Evolutionary conservation across 2,113 vertebrate genomes (phyloP), one percentile per base, ranked within the genome.

Genomic region (Saccopteryx leptura): DNA sequence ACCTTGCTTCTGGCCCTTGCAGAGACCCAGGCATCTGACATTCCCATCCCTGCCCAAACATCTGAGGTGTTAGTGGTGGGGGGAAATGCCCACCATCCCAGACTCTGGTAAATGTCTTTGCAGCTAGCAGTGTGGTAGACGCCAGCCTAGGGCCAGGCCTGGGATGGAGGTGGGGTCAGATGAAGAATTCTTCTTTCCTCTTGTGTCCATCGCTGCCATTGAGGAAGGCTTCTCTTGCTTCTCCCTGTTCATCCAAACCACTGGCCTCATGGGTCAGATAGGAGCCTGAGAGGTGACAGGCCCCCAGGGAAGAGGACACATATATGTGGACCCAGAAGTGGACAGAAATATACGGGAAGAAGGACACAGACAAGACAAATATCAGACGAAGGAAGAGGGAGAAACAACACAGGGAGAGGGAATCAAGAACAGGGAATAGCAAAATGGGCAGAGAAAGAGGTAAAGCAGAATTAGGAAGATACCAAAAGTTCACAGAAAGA

Each of bases 261-360:
- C 99, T 99, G 96, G 99, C 99, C 98, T 99, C 99, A 28, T 99
- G 99, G 95, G 99, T 99, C 98, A 99, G 98, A 98, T 99, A 99
- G 88, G 99, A 99, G 87, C 99, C 99, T 99, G 96, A 5, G n/a
- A 81, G 66, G 39, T 61, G 63, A 39, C 65, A 79, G 74, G 74
- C 26, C 58, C 71, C 61, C n/a, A 9, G 48, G 88, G 91, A 82
- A 97, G 65, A 89, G 89, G 76, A 85, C 48, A 88, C 90, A 74
- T 56, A 87, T 14, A 93, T 63, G 94, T 88, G 60, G 92, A 83
- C 69, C 89, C 82, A 79, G 58, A 65, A 90, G 69, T 33, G 58
- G 33, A 52, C 24, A 50, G 46, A 69, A 71, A 74, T 24, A n/a
- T 2, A 68, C 4, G 4, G 26, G n/a, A 54, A 87, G 52, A 48